Conservation (phyloP, 2,797 vertebrate species). For the Sciaenops ocellatus region DNA sequence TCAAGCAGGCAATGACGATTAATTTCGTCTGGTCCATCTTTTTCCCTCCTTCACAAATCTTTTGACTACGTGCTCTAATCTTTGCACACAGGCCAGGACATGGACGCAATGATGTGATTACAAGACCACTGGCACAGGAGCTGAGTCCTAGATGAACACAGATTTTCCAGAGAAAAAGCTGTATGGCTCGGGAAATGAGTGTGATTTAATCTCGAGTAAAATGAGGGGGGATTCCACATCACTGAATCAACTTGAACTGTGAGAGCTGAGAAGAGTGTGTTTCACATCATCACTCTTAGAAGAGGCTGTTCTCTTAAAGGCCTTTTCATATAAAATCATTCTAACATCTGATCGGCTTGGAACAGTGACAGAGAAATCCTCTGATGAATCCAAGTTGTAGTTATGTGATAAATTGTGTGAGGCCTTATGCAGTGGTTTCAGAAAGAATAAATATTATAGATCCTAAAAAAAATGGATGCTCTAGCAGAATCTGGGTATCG, state of each 20-base stretch:
- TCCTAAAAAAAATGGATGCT: neutral
- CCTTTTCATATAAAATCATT: neutral
- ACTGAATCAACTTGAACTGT: constrained; percentile 35
- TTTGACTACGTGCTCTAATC: constrained; percentile 52
- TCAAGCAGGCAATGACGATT: constrained; percentile 35
- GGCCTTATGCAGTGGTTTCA: neutral
- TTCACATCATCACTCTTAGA: constrained; percentile 22
- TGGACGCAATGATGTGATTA: constrained; percentile 57
- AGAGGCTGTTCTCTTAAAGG: constrained; percentile 3
- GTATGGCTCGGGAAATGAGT: constrained; percentile 31
- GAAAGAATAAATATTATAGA: constrained; percentile 16
- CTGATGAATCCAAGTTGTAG: neutral
- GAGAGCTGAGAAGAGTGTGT: constrained; percentile 21
- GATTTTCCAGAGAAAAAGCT: constrained; percentile 61
- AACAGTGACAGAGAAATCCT: constrained; percentile 17
- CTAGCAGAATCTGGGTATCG: constrained; percentile 15
- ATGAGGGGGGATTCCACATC: constrained; percentile 53
- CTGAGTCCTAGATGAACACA: constrained; percentile 44
- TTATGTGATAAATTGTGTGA: constrained; percentile 2
- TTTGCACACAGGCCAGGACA: constrained; percentile 34
- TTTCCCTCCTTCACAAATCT: constrained; percentile 46
- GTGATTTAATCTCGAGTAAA: constrained; percentile 38
- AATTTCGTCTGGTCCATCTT: constrained; percentile 42
- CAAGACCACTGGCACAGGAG: constrained; percentile 46
- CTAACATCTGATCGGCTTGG: constrained; percentile 20